Evolutionary conservation across 2,113 vertebrate genomes (phyloP).

Genomic region (Sardina pilchardus): DNA sequence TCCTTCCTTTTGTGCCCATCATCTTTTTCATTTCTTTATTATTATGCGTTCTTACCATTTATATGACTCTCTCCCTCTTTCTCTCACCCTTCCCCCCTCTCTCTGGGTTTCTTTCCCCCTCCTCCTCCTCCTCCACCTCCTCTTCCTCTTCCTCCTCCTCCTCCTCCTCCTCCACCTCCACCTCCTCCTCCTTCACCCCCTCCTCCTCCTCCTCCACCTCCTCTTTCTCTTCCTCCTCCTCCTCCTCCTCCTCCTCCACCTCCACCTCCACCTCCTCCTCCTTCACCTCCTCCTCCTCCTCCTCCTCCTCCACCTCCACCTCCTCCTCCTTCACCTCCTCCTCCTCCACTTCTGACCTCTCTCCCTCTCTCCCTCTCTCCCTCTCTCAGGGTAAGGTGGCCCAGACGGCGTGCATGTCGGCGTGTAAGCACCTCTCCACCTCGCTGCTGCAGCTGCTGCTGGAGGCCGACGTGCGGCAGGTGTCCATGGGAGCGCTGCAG

Average conservation of each 20-base stretch:
- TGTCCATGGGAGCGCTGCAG: conserved; percentile 90
- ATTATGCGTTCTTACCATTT: neutral
- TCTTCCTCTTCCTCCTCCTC: neutral
- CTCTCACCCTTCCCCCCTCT: neutral
- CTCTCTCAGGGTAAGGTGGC: conserved; percentile 89
- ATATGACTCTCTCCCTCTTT: neutral
- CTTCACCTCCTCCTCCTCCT: conserved; percentile 14
- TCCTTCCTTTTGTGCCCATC: neutral
- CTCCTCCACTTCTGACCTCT: conserved; percentile 11
- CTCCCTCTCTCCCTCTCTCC: conserved; percentile 8
- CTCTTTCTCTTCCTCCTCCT: too few relatives aligned
- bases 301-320: neutral
- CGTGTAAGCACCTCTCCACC: conserved; percentile 94
- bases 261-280: conserved; percentile 4
- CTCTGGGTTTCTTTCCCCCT: neutral
- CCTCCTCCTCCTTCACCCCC: conserved; percentile 9
- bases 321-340: too few relatives aligned
- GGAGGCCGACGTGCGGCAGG: conserved; percentile 88
- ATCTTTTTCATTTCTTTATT: neutral
- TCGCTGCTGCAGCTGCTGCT: conserved; percentile 90
- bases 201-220: conserved; percentile 27
- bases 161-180: neutral
- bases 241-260: conserved; percentile 3
- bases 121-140: conserved; percentile 2
- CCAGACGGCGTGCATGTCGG: conserved; percentile 97